Conservation (phyloP, 2,888 invertebrate genomes). For the Drosophila cyrtoloma region DNA sequence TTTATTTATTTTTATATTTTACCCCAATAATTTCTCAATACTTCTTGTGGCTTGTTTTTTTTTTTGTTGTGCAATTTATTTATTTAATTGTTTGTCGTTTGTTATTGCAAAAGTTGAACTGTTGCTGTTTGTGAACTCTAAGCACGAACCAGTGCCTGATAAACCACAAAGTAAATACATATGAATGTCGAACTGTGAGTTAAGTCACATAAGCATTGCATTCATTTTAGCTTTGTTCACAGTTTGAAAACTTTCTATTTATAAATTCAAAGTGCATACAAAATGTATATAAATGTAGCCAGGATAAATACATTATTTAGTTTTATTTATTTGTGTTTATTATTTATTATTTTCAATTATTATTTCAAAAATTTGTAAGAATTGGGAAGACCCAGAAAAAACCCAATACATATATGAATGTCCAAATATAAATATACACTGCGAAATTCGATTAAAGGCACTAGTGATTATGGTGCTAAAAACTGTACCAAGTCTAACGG, state of each 20-base stretch:
- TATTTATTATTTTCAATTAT: background rate
- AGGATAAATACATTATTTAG: background rate
- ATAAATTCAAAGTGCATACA: background rate
- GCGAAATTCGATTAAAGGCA: no score
- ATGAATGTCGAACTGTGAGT: background rate
- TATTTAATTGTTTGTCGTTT: conserved; percentile 20
- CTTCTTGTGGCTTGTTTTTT: conserved; percentile 25
- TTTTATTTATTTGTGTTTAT: background rate
- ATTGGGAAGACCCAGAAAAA: background rate
- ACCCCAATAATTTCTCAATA: conserved; percentile 33
- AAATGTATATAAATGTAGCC: background rate
- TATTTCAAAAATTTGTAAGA: background rate
- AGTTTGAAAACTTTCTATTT: background rate
- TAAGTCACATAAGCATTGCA: background rate
- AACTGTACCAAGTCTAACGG: no score
- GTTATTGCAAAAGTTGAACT: conserved; percentile 25
- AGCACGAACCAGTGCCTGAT: conserved; percentile 12
- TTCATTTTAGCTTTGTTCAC: background rate
- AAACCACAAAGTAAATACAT: conserved; percentile 15
- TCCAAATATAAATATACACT: background rate
- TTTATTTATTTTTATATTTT: conserved; percentile 28
- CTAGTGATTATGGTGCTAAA: no score
- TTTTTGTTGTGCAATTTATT: conserved; percentile 53
- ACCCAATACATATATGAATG: background rate
- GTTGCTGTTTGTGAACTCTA: conserved; percentile 25